These are phyloP conservation scores for Zaprionus tsacasi DNA, from an alignment of 1,140 invertebrate genomes.

Conservation along the genomic window DNA sequence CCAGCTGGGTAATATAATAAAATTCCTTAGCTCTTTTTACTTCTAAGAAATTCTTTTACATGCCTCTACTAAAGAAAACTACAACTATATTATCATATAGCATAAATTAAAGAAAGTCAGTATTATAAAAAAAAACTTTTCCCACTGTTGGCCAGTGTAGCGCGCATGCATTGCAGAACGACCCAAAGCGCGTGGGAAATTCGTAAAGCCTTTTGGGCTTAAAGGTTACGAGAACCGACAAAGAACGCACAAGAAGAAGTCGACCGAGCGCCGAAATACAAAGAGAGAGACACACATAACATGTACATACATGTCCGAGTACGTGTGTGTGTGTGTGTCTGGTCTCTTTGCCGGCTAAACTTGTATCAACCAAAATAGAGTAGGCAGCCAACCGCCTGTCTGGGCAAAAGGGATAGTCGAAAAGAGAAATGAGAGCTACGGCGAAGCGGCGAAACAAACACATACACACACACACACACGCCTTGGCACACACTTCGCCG, in stretches of 20 bases:
- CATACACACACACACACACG: not conserved
- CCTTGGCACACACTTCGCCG: constrained; percentile 37
- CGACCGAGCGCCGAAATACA: constrained; percentile 27
- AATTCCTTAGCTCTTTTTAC: no score
- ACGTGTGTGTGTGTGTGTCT: constrained; percentile 7
- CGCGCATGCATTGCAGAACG: not conserved
- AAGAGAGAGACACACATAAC: constrained; percentile 11
- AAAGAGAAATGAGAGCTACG: constrained; percentile 51
- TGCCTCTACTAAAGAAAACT: no score
- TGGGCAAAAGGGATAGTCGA: constrained; percentile 51
- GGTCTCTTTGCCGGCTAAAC: constrained; percentile 28
- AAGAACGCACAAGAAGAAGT: constrained; percentile 28
- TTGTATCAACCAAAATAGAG: constrained; percentile 46
- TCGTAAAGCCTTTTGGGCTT: constrained; percentile 34
- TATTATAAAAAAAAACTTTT: not conserved
- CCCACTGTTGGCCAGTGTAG: not conserved
- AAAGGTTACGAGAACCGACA: constrained; percentile 38
- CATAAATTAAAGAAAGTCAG: no score
- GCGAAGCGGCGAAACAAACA: not conserved
- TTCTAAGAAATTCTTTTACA: no score
- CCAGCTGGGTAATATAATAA: no score
- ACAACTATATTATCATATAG: no score
- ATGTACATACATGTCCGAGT: not conserved
- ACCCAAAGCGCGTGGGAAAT: constrained; percentile 7
- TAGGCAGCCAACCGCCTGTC: constrained; percentile 37